A percentile compares a stretch with the other conserved stretches of the same genome.
phyloP scores from a whole-genome alignment of 2,888 invertebrate species.

The Eupithecia abbreviata region DNA sequence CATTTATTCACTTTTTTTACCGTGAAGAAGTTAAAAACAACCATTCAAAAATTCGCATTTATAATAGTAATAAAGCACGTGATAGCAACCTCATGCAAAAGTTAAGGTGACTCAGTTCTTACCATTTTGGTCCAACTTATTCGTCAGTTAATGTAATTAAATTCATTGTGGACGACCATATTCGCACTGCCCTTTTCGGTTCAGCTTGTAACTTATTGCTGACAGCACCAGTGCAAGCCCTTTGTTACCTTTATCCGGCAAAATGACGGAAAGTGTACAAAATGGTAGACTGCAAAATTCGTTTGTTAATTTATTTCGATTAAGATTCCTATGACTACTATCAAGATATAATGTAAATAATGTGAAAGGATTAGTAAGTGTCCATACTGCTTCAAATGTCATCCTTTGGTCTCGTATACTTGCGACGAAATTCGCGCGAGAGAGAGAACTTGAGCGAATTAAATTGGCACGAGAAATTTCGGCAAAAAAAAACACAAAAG shows the following conservation, averaged over 20 bases:
- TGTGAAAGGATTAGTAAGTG: background rate
- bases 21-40: too few relatives aligned
- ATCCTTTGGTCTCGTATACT: background rate
- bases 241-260: constrained; percentile 20
- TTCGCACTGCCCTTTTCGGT: constrained; percentile 52
- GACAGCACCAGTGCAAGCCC: constrained; percentile 42
- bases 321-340: background rate
- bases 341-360: background rate
- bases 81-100: background rate
- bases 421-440: background rate
- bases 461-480: background rate
- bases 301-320: background rate
- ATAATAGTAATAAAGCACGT: too few relatives aligned
- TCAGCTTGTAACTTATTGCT: constrained; percentile 50
- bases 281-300: background rate
- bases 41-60: too few relatives aligned
- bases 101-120: constrained; percentile 31
- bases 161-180: constrained; percentile 61
- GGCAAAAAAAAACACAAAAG: background rate
- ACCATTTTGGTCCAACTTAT: constrained; percentile 43
- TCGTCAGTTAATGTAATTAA: constrained; percentile 58
- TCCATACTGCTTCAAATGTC: background rate
- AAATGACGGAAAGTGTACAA: constrained; percentile 6
- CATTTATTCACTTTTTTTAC: too few relatives aligned
- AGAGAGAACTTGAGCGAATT: background rate